A percentile compares a stretch with the other conserved stretches of the same genome.
These are phyloP conservation scores for Drosophila erecta DNA, from an alignment of 1,140 invertebrate genomes.

Conservation along the genomic window DNA sequence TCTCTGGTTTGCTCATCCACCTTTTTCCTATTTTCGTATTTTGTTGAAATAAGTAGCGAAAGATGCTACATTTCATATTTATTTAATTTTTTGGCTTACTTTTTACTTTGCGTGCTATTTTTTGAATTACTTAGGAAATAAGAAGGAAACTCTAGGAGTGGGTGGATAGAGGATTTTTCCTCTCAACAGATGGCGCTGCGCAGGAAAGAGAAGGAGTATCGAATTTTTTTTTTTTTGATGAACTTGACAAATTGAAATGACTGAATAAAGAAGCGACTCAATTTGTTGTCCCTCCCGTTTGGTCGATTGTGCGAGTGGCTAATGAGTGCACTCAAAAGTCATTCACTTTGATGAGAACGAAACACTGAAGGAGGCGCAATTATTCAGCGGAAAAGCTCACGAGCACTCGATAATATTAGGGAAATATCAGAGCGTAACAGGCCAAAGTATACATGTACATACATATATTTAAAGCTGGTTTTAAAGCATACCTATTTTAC, in stretches of 20 bases:
- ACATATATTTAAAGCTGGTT: background rate
- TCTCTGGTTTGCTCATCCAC: conserved; percentile 25
- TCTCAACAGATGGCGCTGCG: conserved; percentile 36
- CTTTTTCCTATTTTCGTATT: conserved; percentile 21
- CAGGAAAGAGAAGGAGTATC: background rate
- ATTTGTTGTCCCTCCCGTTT: conserved; percentile 43
- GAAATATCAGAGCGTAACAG: background rate
- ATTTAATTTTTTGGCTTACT: conserved; percentile 76
- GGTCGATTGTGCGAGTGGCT: conserved; percentile 40
- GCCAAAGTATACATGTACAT: too few relatives aligned
- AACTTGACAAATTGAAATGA: conserved; percentile 60
- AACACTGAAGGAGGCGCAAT: conserved; percentile 9
- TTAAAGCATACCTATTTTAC: too few relatives aligned
- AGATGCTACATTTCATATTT: conserved; percentile 76
- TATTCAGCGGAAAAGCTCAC: conserved; percentile 6
- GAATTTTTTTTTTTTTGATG: conserved; percentile 54
- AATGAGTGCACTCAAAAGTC: conserved; percentile 50
- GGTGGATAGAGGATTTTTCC: conserved; percentile 2
- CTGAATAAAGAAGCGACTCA: conserved; percentile 57
- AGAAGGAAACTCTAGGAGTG: conserved; percentile 7
- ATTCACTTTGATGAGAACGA: conserved; percentile 42
- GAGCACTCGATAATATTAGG: background rate
- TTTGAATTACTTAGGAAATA: conserved; percentile 65
- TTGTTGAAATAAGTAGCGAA: conserved; percentile 40
- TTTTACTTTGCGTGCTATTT: conserved; percentile 68